These are phyloP conservation scores for Harpalus rufipes DNA, from an alignment of 2,888 invertebrate genomes.

Conservation along the genomic window DNA sequence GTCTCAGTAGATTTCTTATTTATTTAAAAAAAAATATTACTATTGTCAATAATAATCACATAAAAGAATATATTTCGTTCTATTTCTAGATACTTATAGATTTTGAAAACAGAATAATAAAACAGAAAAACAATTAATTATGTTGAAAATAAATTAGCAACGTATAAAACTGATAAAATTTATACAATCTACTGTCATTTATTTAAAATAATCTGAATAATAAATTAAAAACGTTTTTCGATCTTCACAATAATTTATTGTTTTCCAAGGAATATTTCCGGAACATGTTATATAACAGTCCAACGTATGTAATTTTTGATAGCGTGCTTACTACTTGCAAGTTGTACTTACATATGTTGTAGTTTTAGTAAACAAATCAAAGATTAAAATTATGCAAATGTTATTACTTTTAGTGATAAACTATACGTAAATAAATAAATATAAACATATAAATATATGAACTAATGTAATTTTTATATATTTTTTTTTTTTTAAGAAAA, in stretches of 20 bases:
- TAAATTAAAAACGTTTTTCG: constrained; percentile 32
- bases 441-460: neutral
- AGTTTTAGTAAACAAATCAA: constrained; percentile 41
- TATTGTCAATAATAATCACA: too few species aligned
- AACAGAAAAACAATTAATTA: neutral
- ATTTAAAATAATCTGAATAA: constrained; percentile 22
- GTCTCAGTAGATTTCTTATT: too few species aligned
- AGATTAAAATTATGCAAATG: neutral
- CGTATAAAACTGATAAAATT: neutral
- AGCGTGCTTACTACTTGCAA: constrained; percentile 21
- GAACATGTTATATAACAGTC: neutral
- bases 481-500: too few species aligned
- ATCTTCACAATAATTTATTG: constrained; percentile 5
- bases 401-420: neutral
- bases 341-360: constrained; percentile 22
- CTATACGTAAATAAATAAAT: neutral
- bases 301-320: constrained; percentile 26
- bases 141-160: neutral
- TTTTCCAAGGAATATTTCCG: neutral
- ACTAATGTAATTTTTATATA: neutral
- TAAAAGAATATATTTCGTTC: too few species aligned
- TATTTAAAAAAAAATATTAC: too few species aligned
- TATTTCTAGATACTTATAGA: neutral
- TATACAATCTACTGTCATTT: constrained; percentile 8
- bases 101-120: neutral